A percentile compares a stretch with the other conserved stretches of the same genome.
phyloP scores from a whole-genome alignment of 2,888 invertebrate species.

The Nymphalis c-album region DNA sequence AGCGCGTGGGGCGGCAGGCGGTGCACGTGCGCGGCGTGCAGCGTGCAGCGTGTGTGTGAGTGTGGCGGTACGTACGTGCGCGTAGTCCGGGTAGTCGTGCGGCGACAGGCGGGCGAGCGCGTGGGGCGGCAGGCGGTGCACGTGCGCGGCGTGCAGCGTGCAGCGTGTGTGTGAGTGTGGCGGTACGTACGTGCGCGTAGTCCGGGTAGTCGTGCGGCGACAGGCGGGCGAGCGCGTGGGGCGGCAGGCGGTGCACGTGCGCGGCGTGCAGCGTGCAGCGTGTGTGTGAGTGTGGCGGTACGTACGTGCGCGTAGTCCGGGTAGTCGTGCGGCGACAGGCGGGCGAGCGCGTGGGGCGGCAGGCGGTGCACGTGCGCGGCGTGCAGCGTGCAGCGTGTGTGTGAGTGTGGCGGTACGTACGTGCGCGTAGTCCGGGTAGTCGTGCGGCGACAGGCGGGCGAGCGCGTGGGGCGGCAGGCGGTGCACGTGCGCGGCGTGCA shows the following conservation, averaged over 20 bases:
- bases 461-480: constrained; percentile 83
- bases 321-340: constrained; percentile 87
- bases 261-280: constrained; percentile 85
- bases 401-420: constrained; percentile 55
- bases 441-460: constrained; percentile 84
- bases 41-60: too few species aligned
- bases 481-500: constrained; percentile 89
- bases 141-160: constrained; percentile 87
- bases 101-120: constrained; percentile 85
- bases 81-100: constrained; percentile 92
- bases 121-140: constrained; percentile 85
- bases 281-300: not conserved
- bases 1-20: constrained; percentile 83
- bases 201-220: constrained; percentile 91
- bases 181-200: constrained; percentile 85
- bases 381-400: too few species aligned
- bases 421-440: constrained; percentile 94
- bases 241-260: constrained; percentile 88
- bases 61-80: constrained; percentile 78
- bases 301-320: constrained; percentile 91
- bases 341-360: constrained; percentile 83
- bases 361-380: constrained; percentile 89
- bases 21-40: constrained; percentile 89
- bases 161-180: too few species aligned
- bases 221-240: constrained; percentile 84